A percentile compares a stretch with the other conserved stretches of the same genome.
Conservation (phyloP, 2,888 invertebrate species). For the Fissipunctia ypsillon region DNA sequence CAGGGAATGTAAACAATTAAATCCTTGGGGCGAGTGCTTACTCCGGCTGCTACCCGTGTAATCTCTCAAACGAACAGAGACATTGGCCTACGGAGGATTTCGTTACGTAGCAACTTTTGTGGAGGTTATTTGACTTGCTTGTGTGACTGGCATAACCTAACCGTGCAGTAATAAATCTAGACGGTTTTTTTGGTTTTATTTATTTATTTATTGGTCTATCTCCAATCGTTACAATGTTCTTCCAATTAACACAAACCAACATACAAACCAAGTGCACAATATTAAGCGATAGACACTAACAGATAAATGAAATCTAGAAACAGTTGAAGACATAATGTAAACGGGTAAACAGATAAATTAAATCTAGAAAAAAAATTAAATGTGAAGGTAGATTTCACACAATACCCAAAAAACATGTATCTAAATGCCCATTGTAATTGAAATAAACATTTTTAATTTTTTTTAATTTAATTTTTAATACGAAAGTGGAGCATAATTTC, state of each 20-base stretch:
- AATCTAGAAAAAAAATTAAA: slow-evolving; percentile 24
- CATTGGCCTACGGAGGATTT: slow-evolving; percentile 42
- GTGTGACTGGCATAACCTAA: slow-evolving; percentile 10
- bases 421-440: no score
- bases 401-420: no score
- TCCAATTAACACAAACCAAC: no score
- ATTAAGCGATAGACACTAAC: no score
- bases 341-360: background rate
- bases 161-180: background rate
- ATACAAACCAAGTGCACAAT: no score
- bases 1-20: slow-evolving; percentile 68
- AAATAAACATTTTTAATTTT: no score
- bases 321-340: no score
- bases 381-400: slow-evolving; percentile 12
- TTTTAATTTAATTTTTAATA: no score
- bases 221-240: no score
- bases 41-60: slow-evolving; percentile 60
- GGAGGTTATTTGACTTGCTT: slow-evolving; percentile 18
- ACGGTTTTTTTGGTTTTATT: no score
- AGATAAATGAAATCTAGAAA: no score
- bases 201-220: no score
- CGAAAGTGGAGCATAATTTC: slow-evolving; percentile 28
- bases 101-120: slow-evolving; percentile 35
- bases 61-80: slow-evolving; percentile 56
- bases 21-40: slow-evolving; percentile 60